These are phyloP conservation scores for Bombylius major DNA, from an alignment of 2,888 invertebrate species.

Conservation along the genomic window DNA sequence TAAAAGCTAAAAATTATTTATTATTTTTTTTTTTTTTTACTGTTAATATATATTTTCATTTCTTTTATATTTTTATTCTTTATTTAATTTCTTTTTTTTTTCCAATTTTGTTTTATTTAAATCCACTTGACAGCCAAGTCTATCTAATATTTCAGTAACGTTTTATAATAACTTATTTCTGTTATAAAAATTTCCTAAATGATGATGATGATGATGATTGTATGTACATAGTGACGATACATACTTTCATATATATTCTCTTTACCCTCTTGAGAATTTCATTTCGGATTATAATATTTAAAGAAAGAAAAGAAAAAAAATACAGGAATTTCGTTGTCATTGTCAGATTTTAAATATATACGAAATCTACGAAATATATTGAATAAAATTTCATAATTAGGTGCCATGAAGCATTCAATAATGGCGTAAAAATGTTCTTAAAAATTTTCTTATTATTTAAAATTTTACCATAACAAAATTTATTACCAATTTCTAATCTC, in stretches of 20 bases:
- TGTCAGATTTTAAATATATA: slow-evolving; percentile 7
- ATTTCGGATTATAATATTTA: slow-evolving; percentile 7
- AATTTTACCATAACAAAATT: too few species aligned
- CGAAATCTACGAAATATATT: slow-evolving; percentile 2
- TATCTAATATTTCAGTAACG: too few species aligned
- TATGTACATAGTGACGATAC: too few species aligned
- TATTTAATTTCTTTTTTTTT: neutral
- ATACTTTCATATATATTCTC: neutral
- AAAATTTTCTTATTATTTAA: neutral
- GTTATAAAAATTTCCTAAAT: too few species aligned
- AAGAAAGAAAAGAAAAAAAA: neutral
- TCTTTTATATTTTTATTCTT: neutral
- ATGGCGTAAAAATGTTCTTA: slow-evolving; percentile 1
- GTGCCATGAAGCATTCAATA: slow-evolving; percentile 8
- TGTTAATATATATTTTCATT: neutral
- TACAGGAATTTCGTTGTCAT: slow-evolving; percentile 5
- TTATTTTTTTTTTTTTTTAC: neutral
- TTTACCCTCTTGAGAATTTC: slow-evolving; percentile 10
- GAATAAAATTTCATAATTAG: slow-evolving; percentile 12
- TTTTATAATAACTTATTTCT: too few species aligned
- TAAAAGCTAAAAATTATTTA: neutral
- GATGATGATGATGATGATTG: too few species aligned
- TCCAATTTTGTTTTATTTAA: neutral
- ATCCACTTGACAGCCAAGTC: neutral
- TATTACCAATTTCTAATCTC: too few species aligned